Evolutionary conservation across 37 sponge, comb jelly and placozoan genomes (phyloP).

Genomic region (Amphimedon queenslandica): DNA sequence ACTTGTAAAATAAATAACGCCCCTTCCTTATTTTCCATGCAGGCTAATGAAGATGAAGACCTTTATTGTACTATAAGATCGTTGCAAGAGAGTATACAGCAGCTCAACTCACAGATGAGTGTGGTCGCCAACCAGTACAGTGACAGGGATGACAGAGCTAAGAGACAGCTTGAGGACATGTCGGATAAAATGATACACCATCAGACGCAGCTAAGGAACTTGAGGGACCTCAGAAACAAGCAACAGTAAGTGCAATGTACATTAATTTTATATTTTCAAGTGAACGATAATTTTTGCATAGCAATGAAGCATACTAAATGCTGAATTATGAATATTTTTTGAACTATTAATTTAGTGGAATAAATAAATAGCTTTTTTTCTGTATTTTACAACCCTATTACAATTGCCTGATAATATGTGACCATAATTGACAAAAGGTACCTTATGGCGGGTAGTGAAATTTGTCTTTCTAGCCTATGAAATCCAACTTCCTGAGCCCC

Average conservation of each 20-base stretch:
- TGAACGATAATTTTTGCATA: no score
- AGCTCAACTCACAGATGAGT: slow-evolving; percentile 1
- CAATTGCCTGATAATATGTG: no score
- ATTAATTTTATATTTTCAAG: no score
- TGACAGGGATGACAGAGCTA: not conserved
- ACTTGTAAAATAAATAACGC: not conserved
- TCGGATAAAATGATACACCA: slow-evolving; percentile 5
- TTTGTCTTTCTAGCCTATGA: no score
- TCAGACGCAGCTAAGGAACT: slow-evolving; percentile 15
- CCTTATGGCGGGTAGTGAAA: no score
- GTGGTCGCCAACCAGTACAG: not conserved
- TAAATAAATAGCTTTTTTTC: no score
- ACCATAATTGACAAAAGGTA: no score
- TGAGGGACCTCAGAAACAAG: slow-evolving; percentile 7
- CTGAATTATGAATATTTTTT: no score
- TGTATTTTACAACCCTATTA: no score
- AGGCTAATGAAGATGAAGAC: slow-evolving; percentile 47
- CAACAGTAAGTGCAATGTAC: slow-evolving; percentile 6
- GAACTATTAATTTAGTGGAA: no score
- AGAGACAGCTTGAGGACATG: not conserved
- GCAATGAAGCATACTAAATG: no score
- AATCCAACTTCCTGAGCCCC: no score
- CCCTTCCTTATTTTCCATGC: not conserved
- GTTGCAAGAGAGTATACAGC: not conserved
- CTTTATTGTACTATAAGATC: slow-evolving; percentile 38